These are phyloP conservation scores for Halcyon senegalensis DNA, from an alignment of 2,113 vertebrate species.

Conservation along the genomic window DNA sequence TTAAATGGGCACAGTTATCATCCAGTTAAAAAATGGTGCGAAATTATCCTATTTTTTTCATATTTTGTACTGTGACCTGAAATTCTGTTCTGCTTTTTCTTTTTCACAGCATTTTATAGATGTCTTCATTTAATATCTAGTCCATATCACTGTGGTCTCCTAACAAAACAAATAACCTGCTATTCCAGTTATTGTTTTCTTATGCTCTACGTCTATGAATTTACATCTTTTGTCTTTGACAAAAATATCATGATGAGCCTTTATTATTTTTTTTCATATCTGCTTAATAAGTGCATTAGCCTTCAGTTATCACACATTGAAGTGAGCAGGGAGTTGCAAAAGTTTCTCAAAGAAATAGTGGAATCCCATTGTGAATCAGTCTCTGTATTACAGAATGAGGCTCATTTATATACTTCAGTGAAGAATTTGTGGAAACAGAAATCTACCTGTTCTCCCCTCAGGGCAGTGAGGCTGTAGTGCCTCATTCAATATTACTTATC, in stretches of 20 bases:
- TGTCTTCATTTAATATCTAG: neutral
- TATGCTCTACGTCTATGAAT: neutral
- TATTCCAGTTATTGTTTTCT: neutral
- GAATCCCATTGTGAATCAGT: neutral
- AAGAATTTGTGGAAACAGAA: neutral
- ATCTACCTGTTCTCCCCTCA: neutral
- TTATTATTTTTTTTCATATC: neutral
- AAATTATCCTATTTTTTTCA: neutral
- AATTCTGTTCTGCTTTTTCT: neutral
- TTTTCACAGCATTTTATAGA: neutral
- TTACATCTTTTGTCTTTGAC: neutral
- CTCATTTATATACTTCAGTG: neutral
- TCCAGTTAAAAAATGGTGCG: neutral
- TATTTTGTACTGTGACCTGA: neutral
- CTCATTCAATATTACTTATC: conserved; percentile 4
- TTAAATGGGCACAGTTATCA: neutral
- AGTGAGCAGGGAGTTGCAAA: neutral
- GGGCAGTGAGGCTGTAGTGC: neutral
- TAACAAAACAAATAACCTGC: neutral
- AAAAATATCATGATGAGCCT: neutral
- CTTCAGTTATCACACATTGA: neutral
- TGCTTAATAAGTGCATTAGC: neutral
- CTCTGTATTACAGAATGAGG: neutral
- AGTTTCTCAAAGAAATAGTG: neutral
- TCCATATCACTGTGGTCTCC: neutral